Evolutionary conservation across 2,888 invertebrate species (phyloP).

Genomic region (Pristionchus arcanus): DNA sequence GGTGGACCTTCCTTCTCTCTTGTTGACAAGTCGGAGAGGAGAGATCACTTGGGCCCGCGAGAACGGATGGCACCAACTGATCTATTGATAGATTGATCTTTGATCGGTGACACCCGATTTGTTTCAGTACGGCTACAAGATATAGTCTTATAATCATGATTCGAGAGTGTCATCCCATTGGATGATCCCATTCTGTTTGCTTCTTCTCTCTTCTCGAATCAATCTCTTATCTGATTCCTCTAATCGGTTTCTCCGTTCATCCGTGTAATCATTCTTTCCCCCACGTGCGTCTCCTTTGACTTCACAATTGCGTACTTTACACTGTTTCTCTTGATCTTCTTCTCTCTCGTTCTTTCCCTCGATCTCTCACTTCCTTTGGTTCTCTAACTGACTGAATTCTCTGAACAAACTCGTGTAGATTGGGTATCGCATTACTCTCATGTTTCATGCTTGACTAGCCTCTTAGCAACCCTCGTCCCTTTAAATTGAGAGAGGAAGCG

Average conservation of each 20-base stretch:
- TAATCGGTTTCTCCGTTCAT: neutral
- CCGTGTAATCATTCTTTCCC: neutral
- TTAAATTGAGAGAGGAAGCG: neutral
- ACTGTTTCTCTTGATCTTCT: neutral
- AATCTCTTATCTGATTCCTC: neutral
- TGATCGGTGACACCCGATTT: neutral
- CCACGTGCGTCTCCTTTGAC: neutral
- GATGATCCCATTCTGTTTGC: neutral
- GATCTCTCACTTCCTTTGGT: neutral
- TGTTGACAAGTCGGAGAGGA: neutral
- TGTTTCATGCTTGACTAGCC: constrained; percentile 31
- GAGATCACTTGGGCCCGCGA: neutral
- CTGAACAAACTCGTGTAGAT: constrained; percentile 31
- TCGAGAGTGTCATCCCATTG: neutral
- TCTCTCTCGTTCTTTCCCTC: neutral
- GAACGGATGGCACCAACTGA: neutral
- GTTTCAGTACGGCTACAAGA: neutral
- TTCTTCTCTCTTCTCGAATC: neutral
- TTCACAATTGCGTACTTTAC: constrained; percentile 20
- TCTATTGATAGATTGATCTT: neutral
- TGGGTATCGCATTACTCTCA: constrained; percentile 5
- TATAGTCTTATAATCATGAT: neutral
- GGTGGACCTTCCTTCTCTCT: neutral
- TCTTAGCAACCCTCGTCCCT: neutral
- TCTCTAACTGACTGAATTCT: neutral